phyloP scores from a whole-genome alignment of 2,888 invertebrate species.

The Aromia moschata region DNA sequence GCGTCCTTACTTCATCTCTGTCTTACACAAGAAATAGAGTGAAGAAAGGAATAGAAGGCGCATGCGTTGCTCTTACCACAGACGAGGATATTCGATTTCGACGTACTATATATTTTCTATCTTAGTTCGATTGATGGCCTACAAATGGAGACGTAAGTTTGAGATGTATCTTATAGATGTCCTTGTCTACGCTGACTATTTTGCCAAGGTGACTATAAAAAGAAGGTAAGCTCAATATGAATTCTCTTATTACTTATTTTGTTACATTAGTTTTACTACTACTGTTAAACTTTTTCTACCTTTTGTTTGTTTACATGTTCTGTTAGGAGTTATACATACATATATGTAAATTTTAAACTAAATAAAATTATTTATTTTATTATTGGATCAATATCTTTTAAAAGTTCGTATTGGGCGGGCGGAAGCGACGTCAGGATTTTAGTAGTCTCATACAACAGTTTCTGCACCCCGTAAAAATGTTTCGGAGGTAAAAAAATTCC shows the following conservation, averaged over 20 bases:
- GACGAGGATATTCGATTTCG: neutral
- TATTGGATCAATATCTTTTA: too few species aligned
- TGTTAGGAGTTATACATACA: too few species aligned
- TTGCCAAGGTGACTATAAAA: neutral
- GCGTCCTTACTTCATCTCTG: conserved; percentile 18
- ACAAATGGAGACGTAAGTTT: conserved; percentile 6
- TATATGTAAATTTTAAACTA: too few species aligned
- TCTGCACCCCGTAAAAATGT: too few species aligned
- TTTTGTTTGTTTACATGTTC: too few species aligned
- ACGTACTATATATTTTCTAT: neutral
- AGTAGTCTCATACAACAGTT: too few species aligned
- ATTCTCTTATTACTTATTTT: neutral
- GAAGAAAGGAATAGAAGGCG: conserved; percentile 12
- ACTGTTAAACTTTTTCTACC: too few species aligned
- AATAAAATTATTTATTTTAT: too few species aligned
- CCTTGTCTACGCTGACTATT: neutral
- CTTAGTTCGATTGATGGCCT: neutral
- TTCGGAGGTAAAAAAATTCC: too few species aligned
- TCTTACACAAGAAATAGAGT: conserved; percentile 6
- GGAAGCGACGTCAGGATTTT: too few species aligned
- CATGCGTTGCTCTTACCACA: conserved; percentile 6
- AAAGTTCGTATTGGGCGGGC: too few species aligned
- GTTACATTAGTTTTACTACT: neutral
- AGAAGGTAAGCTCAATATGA: neutral
- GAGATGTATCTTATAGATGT: neutral